Percentiles rank a stretch among this genome's conserved stretches.
These are phyloP conservation scores for Cryptus viduatorius DNA, from an alignment of 2,888 invertebrate genomes.

Conservation along the genomic window DNA sequence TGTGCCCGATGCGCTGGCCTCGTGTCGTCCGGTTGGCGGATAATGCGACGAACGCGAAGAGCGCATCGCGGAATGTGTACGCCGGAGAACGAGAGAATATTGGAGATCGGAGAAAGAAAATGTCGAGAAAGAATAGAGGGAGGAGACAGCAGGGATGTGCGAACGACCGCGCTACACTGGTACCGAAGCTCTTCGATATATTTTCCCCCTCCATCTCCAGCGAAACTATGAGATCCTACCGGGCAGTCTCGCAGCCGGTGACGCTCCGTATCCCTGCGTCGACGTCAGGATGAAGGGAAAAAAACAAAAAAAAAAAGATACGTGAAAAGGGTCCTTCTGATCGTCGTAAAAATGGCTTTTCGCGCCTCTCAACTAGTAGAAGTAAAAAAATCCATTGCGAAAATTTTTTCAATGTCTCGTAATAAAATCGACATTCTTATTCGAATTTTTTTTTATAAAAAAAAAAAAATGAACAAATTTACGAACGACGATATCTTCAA, in stretches of 20 bases:
- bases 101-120: conserved; percentile 7
- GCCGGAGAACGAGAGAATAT: conserved; percentile 17
- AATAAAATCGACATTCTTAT: too few relatives aligned
- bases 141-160: conserved; percentile 25
- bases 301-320: conserved; percentile 44
- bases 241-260: conserved; percentile 56
- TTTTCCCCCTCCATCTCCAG: conserved; percentile 34
- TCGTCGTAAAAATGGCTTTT: conserved; percentile 63
- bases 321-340: conserved; percentile 56
- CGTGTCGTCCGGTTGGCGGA: conserved; percentile 65
- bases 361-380: not conserved
- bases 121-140: conserved; percentile 26
- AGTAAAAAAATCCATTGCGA: not conserved
- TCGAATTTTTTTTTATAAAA: too few relatives aligned
- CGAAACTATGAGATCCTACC: conserved; percentile 64
- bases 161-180: conserved; percentile 38
- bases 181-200: conserved; percentile 33
- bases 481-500: too few relatives aligned
- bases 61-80: conserved; percentile 25
- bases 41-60: conserved; percentile 55
- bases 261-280: conserved; percentile 14
- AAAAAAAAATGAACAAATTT: too few relatives aligned
- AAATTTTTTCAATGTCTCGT: too few relatives aligned
- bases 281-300: conserved; percentile 45
- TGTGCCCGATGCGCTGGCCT: conserved; percentile 47